Evolutionary conservation across 2,888 invertebrate species (phyloP).

Genomic region (Lithophane socia): DNA sequence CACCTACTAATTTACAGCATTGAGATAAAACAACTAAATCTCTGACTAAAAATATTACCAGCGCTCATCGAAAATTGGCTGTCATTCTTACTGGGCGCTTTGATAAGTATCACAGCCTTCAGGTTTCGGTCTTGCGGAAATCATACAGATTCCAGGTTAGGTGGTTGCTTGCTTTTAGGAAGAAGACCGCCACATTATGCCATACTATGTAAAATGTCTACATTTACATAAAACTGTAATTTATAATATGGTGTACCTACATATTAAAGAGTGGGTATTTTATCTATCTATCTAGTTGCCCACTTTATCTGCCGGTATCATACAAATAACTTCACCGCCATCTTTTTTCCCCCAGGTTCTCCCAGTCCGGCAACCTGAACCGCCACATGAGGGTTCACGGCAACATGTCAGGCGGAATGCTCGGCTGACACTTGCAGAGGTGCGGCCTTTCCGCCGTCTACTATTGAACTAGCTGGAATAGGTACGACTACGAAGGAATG

Average conservation of each 20-base stretch:
- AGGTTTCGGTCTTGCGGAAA: background rate
- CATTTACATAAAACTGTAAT: no score
- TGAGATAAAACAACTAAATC: background rate
- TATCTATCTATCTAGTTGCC: no score
- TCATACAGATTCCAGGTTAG: background rate
- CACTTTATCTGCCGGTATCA: no score
- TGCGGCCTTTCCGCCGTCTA: constrained; percentile 78
- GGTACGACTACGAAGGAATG: background rate
- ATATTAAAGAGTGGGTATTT: no score
- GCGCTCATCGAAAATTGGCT: background rate
- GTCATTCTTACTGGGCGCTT: background rate
- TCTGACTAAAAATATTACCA: background rate
- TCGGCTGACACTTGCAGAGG: constrained; percentile 91
- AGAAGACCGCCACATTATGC: no score
- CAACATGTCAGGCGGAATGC: constrained; percentile 90
- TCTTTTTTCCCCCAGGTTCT: constrained; percentile 91
- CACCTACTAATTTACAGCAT: background rate
- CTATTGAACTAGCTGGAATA: constrained; percentile 58
- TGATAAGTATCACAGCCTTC: background rate
- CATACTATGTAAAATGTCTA: no score
- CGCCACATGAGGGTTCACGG: constrained; percentile 99
- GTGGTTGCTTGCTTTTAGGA: background rate
- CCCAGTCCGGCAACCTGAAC: constrained; percentile 99
- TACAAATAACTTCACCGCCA: background rate
- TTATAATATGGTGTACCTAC: no score